A percentile compares a stretch with the other conserved stretches of the same genome.
phyloP scores from a whole-genome alignment of 2,113 vertebrate genomes.

The Sceloporus undulatus region DNA sequence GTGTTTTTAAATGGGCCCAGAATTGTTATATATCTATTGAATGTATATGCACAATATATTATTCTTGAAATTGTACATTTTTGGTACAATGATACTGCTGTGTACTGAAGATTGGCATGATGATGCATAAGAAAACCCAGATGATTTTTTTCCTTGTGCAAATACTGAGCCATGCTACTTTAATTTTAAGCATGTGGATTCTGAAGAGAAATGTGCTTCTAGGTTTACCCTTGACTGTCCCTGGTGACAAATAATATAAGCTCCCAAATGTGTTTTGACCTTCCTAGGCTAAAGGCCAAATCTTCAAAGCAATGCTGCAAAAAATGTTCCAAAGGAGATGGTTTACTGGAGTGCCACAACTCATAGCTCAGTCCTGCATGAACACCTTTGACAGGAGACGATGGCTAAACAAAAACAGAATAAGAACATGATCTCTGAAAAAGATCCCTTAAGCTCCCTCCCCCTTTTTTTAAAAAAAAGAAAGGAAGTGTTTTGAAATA shows the following conservation, averaged over 20 bases:
- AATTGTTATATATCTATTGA: slow-evolving; percentile 39
- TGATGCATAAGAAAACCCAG: slow-evolving; percentile 43
- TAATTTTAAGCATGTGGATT: slow-evolving; percentile 73
- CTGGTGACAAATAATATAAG: slow-evolving; percentile 73
- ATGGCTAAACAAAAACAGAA: slow-evolving; percentile 69
- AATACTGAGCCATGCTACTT: slow-evolving; percentile 65
- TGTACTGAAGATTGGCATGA: slow-evolving; percentile 46
- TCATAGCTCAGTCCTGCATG: slow-evolving; percentile 61
- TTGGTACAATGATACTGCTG: slow-evolving; percentile 44
- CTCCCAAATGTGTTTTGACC: slow-evolving; percentile 70
- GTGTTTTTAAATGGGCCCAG: neutral
- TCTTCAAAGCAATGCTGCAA: slow-evolving; percentile 64
- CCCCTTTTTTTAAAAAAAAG: slow-evolving; percentile 48
- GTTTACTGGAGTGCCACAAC: slow-evolving; percentile 69
- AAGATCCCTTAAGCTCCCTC: slow-evolving; percentile 57
- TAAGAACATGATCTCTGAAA: slow-evolving; percentile 62
- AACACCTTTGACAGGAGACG: slow-evolving; percentile 67
- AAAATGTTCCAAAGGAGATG: slow-evolving; percentile 65
- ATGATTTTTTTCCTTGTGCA: slow-evolving; percentile 29
- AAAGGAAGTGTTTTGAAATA: slow-evolving; percentile 69
- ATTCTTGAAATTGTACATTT: slow-evolving; percentile 45
- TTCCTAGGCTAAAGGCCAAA: slow-evolving; percentile 67
- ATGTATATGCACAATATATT: neutral
- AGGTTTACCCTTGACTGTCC: slow-evolving; percentile 69
- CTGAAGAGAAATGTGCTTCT: slow-evolving; percentile 68